Evolutionary conservation across 2,113 vertebrate species (phyloP).

Genomic region (Thalassarche chlororhynchos): DNA sequence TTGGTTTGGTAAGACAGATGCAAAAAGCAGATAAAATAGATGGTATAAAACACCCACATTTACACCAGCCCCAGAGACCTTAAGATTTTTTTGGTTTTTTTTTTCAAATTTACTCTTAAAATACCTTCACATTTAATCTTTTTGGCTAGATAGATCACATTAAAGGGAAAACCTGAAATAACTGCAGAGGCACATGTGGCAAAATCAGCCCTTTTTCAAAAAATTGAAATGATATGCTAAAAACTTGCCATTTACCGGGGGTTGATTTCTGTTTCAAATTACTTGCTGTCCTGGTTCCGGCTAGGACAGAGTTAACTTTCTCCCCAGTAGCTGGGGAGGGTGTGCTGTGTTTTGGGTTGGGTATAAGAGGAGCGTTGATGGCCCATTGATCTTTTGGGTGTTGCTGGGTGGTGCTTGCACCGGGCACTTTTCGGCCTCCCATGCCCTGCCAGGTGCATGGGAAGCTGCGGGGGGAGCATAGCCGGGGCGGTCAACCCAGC

Average conservation of each 20-base stretch:
- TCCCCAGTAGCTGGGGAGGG: no score
- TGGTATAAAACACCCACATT: not conserved
- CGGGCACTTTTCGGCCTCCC: no score
- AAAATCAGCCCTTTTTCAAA: not conserved
- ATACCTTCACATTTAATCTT: not conserved
- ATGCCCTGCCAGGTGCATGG: no score
- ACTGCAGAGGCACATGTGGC: not conserved
- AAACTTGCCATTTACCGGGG: not conserved
- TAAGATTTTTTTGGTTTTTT: not conserved
- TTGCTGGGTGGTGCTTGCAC: no score
- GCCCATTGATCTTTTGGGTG: no score
- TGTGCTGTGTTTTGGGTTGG: no score
- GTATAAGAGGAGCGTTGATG: no score
- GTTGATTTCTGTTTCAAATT: not conserved
- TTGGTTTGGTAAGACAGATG: not conserved
- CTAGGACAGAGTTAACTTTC: no score
- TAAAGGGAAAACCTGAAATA: not conserved
- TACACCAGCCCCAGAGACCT: not conserved
- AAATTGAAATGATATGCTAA: not conserved
- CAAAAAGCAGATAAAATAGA: not conserved
- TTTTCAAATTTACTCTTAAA: not conserved
- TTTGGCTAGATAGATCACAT: not conserved
- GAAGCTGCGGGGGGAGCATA: no score
- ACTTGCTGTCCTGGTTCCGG: not conserved
- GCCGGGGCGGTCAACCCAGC: no score